Conservation (phyloP, 2,113 vertebrate genomes). For the Platysternon megacephalum region DNA sequence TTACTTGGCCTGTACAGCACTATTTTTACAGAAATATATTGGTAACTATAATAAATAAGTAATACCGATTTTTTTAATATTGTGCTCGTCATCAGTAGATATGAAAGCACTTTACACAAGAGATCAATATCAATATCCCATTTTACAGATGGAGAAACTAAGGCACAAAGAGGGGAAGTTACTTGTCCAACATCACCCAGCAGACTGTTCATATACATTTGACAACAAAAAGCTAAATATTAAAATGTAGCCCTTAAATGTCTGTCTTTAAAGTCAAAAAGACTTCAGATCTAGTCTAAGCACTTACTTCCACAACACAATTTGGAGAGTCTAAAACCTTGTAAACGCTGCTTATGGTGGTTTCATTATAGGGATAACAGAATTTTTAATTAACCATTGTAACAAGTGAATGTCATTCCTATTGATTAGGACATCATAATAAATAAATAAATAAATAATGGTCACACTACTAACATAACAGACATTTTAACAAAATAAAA, state of each 20-base stretch:
- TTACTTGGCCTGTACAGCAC: background rate
- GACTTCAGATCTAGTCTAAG: background rate
- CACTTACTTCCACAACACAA: accelerated
- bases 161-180: background rate
- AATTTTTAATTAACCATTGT: background rate
- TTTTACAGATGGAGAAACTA: background rate
- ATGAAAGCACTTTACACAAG: background rate
- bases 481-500: background rate
- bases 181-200: background rate
- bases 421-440: background rate
- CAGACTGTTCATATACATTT: background rate
- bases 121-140: background rate
- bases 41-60: background rate
- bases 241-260: background rate
- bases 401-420: background rate
- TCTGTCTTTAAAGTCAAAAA: background rate
- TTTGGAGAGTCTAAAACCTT: background rate
- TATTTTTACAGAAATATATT: background rate
- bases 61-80: background rate
- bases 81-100: background rate
- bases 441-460: background rate
- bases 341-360: background rate
- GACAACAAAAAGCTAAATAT: background rate
- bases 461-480: background rate
- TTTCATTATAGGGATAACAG: background rate